Base-by-base conservation (phyloP, 2,888 invertebrate genomes). In the Athripsodes cinereus region DNA sequence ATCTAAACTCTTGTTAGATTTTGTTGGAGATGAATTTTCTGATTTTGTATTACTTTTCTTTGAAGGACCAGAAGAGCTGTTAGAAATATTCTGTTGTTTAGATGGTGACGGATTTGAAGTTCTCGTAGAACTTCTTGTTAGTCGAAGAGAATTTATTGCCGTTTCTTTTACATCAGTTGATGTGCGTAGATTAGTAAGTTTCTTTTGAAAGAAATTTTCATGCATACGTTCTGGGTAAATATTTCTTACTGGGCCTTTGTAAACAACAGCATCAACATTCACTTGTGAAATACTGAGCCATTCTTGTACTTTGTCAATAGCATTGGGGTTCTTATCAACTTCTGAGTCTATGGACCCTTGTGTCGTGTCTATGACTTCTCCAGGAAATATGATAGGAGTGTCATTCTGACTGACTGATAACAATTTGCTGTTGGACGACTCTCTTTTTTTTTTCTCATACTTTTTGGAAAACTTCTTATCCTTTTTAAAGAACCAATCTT, bases 401-500 rank as follows among this genome's bases (percentile, higher is more conserved):
- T 59, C 55, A 16, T 26, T 16, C 19, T 57, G 59, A 35, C 59
- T 62, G 20, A 52, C 54, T 16, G 62, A 59, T 35, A 46, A 44
- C 10, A 60, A 18, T 2, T 53, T 55, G 16, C n/a, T 21, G 20
- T 10, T 1, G 2, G 55, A 48, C 3, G 62, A 26, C 16, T 53
- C 46, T 2, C 50, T 22, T 6, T 26, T 46, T 20, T 47, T 63
- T 21, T 57, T 59, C 18, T 52, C 49, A 20, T 59, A 61, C 22
- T 55, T 60, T 48, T 59, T 61, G 13, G 55, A 35, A 22, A 53
- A 53, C 8, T 53, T 57, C 19, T 35, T 61, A 34, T 55, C 57
- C 40, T 59, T 59, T n/a, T 61, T 44, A 20, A 53, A 40, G 22
- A 63, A 55, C 54, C 61, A 57, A 26, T 58, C 59, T 13, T 59